phyloP scores from a whole-genome alignment of 2,113 vertebrate genomes.

The Camelus dromedarius region DNA sequence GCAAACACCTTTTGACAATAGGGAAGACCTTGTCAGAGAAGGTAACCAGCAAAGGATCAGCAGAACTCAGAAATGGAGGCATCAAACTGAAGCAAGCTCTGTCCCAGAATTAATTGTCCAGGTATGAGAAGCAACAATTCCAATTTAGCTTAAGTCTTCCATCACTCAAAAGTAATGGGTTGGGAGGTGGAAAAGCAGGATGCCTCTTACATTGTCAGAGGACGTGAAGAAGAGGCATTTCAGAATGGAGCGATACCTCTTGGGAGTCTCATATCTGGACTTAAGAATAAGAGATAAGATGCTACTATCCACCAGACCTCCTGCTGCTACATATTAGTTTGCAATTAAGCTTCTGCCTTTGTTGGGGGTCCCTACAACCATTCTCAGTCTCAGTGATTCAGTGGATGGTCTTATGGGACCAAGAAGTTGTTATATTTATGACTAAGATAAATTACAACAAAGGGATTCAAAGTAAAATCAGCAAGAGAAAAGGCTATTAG shows the following conservation, averaged over 20 bases:
- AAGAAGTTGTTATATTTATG: neutral
- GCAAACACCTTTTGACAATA: neutral
- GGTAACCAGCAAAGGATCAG: neutral
- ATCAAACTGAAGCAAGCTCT: neutral
- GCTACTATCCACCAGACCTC: neutral
- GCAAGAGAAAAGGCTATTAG: neutral
- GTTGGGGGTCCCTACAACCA: neutral
- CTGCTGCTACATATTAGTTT: neutral
- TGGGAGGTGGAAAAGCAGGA: neutral
- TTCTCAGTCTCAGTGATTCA: neutral
- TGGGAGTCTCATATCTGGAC: neutral
- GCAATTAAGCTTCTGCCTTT: slow-evolving; percentile 18
- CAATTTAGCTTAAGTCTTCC: neutral
- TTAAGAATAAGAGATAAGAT: neutral
- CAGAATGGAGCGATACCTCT: neutral
- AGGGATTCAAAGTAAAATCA: neutral
- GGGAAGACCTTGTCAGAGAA: neutral
- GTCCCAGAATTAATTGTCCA: neutral
- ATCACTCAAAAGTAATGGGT: neutral
- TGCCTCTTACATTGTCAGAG: neutral
- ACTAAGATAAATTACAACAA: neutral
- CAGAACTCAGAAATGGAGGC: neutral
- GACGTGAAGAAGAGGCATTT: neutral
- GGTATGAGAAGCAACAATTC: neutral
- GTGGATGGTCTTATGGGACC: neutral